phyloP scores from a whole-genome alignment of 2,888 invertebrate species.

The Cybosia mesomella region DNA sequence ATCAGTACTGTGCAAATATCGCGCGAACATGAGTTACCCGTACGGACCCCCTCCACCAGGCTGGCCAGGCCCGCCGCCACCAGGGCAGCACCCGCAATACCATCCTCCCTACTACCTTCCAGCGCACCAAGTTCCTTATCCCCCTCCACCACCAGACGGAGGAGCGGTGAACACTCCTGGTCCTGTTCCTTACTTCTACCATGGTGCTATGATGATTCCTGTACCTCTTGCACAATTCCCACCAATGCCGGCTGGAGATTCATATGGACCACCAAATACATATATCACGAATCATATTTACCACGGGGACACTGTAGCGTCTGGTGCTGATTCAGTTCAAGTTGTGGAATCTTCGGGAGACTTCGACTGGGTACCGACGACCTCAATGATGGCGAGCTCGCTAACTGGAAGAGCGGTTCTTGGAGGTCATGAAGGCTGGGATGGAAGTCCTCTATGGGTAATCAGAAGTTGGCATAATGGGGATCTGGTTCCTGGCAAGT shows the following conservation, averaged over 20 bases:
- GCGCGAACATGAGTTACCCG: slow-evolving; percentile 68
- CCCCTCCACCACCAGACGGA: slow-evolving; percentile 40
- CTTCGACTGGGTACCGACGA: slow-evolving; percentile 78
- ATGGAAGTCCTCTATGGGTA: slow-evolving; percentile 82
- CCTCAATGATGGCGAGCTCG: slow-evolving; percentile 68
- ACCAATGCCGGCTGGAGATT: slow-evolving; percentile 34
- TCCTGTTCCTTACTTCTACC: slow-evolving; percentile 68
- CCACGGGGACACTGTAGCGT: slow-evolving; percentile 67
- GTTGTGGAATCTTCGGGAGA: slow-evolving; percentile 76
- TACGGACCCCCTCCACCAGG: slow-evolving; percentile 55
- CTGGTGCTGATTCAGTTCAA: slow-evolving; percentile 53
- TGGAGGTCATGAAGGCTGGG: slow-evolving; percentile 83
- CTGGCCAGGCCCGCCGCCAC: not conserved
- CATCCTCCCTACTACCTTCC: slow-evolving; percentile 36
- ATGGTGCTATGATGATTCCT: slow-evolving; percentile 15
- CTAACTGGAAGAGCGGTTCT: slow-evolving; percentile 76
- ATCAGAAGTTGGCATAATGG: slow-evolving; percentile 81
- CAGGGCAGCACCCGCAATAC: slow-evolving; percentile 22
- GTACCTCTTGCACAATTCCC: slow-evolving; percentile 51
- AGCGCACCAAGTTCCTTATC: slow-evolving; percentile 23
- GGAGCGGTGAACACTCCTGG: slow-evolving; percentile 52
- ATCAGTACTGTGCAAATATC: slow-evolving; percentile 34
- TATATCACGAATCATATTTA: slow-evolving; percentile 82
- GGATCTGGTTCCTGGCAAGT: slow-evolving; percentile 80
- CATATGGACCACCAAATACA: slow-evolving; percentile 58